phyloP scores from a whole-genome alignment of 23 tunicate species.

The Trididemnum nubilum region DNA sequence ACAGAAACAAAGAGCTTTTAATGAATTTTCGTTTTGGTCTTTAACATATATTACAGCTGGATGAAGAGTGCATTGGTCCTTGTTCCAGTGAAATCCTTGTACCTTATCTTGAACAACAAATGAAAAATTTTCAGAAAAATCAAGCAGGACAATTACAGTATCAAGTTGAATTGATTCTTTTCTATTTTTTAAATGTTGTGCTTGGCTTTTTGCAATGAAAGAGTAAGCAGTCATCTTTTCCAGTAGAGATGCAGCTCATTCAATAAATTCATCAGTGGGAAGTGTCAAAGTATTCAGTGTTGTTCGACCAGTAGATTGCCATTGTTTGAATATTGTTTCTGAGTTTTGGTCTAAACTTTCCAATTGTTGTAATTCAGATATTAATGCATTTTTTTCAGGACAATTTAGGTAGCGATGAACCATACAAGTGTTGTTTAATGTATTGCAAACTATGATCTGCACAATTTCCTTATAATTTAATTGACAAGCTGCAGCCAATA shows the following conservation, averaged over 20 bases:
- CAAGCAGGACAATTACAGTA: conserved; percentile 16
- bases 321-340: conserved; percentile 31
- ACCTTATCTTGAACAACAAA: conserved; percentile 29
- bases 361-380: conserved; percentile 9
- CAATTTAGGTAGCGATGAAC: conserved; percentile 11
- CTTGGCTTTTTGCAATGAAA: conserved; percentile 30
- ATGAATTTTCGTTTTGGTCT: neutral
- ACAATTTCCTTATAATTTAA: conserved; percentile 1
- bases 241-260: conserved; percentile 2
- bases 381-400: neutral
- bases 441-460: conserved; percentile 13
- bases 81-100: conserved; percentile 23
- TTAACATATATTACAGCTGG: conserved; percentile 7
- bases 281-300: conserved; percentile 12
- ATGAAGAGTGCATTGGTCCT: conserved; percentile 28
- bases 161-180: conserved; percentile 12
- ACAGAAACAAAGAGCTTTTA: neutral
- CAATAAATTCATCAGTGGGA: conserved; percentile 22
- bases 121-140: conserved; percentile 39
- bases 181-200: conserved; percentile 26
- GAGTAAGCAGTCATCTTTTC: conserved; percentile 31
- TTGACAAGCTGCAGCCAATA: conserved; percentile 1
- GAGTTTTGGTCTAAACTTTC: conserved; percentile 4
- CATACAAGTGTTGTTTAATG: no score
- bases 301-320: conserved; percentile 29